Evolutionary conservation across 2,888 invertebrate species (phyloP), one percentile per base, ranked within the genome.

Genomic region (Cephonodes hylas): DNA sequence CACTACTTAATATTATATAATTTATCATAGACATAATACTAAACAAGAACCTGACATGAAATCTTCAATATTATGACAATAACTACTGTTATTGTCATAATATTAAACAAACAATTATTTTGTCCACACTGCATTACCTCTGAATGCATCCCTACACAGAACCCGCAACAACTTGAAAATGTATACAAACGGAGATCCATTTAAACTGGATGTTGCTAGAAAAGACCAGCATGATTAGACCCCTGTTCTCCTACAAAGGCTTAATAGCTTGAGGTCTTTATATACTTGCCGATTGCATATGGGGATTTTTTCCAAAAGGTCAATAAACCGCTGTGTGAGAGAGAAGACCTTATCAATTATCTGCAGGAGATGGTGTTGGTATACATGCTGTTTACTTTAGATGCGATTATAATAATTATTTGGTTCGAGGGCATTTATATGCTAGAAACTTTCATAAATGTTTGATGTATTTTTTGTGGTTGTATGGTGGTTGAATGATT

Each of bases 261-360:
- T 3, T 3, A 7, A 42, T 4, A 20, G 8, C 20, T 42, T 5
- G 3, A 58, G 74, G 6, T 70, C 69, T 64, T 64, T 1, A 25
- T 46, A 67, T 34, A 64, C 15, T 68, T 56, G 73, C 3, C 8
- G 1, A 46, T 22, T 27, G 0, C 44, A 57, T 60, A 60, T 58
- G 42, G 66, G 57, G 64, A 56, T 64, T 62, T 67, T 85, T 86
- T 81, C 72, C 77, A 66, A 71, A n/a, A 67, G 90, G 80, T 90
- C 89, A 86, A 84, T 81, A 83, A 85, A 87, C 91, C 80, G 63
- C 70, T 70, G 80, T 80, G 84, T 73, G 84, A 86, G 86, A 62
- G 85, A 84, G 85, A 85, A 80, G 78, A 84, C 83, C 82, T 84
- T 88, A 86, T 88, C 84, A 88, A 86, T 88, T 89, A 89, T 85